A percentile compares a stretch with the other conserved stretches of the same genome.
Conservation (phyloP, 2,888 invertebrate genomes). For the Anagyrus pseudococci region DNA sequence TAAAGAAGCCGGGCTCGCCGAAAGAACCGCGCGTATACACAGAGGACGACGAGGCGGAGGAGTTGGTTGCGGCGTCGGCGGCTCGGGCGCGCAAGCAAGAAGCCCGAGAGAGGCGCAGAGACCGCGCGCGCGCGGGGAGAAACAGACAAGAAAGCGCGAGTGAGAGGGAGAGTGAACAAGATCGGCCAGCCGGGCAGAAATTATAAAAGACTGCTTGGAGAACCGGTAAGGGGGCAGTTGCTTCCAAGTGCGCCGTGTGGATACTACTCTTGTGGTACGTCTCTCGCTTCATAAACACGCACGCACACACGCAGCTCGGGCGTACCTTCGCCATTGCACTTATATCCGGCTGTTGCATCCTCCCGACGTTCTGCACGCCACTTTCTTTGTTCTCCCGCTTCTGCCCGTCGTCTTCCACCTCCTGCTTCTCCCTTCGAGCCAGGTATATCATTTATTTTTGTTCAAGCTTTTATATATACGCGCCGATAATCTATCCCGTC, state of each 20-base stretch:
- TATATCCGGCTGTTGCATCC: neutral
- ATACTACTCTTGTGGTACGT: too few species aligned
- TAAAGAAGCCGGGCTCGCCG: too few species aligned
- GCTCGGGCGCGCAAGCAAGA: too few species aligned
- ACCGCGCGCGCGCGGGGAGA: neutral
- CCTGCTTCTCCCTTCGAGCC: too few species aligned
- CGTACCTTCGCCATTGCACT: neutral
- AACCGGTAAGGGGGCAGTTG: conserved; percentile 52
- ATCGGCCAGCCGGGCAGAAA: conserved; percentile 42
- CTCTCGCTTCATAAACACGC: neutral
- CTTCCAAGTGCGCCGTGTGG: conserved; percentile 47
- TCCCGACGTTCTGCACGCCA: too few species aligned
- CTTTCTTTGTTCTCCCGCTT: too few species aligned
- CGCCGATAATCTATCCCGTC: too few species aligned
- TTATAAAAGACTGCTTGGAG: conserved; percentile 56
- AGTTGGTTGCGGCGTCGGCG: too few species aligned
- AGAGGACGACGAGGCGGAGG: neutral
- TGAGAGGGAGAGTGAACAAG: conserved; percentile 31
- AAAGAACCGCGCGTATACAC: too few species aligned
- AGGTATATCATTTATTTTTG: too few species aligned
- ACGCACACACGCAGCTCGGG: neutral
- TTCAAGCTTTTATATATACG: too few species aligned
- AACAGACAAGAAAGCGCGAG: conserved; percentile 1
- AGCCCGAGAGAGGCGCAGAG: neutral
- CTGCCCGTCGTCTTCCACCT: too few species aligned